A percentile compares a stretch with the other conserved stretches of the same genome.
Evolutionary conservation across 2,797 vertebrate species (phyloP).

Genomic region (Melopsittacus undulatus): DNA sequence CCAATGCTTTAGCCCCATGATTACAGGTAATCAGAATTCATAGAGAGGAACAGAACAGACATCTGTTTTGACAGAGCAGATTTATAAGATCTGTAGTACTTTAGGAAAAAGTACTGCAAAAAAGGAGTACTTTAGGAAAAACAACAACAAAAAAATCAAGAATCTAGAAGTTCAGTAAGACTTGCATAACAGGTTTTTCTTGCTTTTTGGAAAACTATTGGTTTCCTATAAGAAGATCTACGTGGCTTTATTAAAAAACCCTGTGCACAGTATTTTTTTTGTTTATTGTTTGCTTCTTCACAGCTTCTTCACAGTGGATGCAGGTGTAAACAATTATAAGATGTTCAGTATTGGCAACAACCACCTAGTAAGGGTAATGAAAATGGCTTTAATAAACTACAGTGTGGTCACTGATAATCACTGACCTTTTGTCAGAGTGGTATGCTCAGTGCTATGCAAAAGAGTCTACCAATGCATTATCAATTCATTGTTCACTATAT

Average conservation of each 20-base stretch:
- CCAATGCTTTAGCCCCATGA: neutral
- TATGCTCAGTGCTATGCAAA: neutral
- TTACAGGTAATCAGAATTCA: neutral
- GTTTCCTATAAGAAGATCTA: neutral
- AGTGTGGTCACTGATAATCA: neutral
- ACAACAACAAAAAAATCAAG: neutral
- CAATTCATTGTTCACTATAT: neutral
- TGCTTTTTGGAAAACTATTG: neutral
- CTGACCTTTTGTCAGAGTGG: neutral
- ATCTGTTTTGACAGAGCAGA: neutral
- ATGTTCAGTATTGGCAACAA: neutral
- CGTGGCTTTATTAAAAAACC: neutral
- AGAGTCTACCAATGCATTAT: neutral
- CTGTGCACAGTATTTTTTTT: accelerated
- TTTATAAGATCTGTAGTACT: neutral
- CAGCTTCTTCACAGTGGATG: neutral
- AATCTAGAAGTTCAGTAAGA: neutral
- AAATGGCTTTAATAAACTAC: neutral
- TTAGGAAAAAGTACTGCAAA: accelerated
- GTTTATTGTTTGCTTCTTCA: neutral
- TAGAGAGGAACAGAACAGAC: neutral
- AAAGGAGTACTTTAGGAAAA: neutral
- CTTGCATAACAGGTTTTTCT: neutral
- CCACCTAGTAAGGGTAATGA: neutral
- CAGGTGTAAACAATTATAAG: neutral